Percentiles rank a stretch among this genome's conserved stretches.
Conservation (phyloP, 2,113 vertebrate species). For the Leiothrix lutea region DNA sequence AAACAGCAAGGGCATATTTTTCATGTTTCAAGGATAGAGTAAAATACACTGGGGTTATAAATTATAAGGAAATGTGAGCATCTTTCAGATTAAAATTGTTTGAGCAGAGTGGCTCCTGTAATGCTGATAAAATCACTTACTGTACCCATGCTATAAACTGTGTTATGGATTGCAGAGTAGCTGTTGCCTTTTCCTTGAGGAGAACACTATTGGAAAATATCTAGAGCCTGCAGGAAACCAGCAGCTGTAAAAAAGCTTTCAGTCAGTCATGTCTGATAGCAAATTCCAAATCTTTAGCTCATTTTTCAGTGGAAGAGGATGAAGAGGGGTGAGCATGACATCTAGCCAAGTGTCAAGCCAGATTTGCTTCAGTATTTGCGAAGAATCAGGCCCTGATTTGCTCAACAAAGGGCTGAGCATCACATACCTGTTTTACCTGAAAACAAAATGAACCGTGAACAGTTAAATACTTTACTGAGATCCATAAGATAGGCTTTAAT, state of each 20-base stretch:
- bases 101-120: neutral
- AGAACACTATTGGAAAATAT: neutral
- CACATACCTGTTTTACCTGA: neutral
- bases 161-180: neutral
- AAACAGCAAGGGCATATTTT: neutral
- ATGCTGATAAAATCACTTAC: neutral
- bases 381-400: neutral
- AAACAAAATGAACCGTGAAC: neutral
- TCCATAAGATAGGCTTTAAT: neutral
- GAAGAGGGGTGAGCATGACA: neutral
- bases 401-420: neutral
- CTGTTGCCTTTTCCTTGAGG: neutral
- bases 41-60: neutral
- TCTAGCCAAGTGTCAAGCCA: neutral
- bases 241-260: neutral
- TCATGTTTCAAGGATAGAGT: neutral
- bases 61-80: neutral
- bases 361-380: neutral
- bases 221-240: neutral
- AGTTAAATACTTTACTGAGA: neutral
- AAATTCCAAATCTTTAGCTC: neutral
- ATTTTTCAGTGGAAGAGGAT: neutral
- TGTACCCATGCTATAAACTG: neutral
- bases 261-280: neutral
- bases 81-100: neutral